These are phyloP conservation scores for Sceliomorpha sp. DNA, from an alignment of 2,888 invertebrate species.

Conservation along the genomic window DNA sequence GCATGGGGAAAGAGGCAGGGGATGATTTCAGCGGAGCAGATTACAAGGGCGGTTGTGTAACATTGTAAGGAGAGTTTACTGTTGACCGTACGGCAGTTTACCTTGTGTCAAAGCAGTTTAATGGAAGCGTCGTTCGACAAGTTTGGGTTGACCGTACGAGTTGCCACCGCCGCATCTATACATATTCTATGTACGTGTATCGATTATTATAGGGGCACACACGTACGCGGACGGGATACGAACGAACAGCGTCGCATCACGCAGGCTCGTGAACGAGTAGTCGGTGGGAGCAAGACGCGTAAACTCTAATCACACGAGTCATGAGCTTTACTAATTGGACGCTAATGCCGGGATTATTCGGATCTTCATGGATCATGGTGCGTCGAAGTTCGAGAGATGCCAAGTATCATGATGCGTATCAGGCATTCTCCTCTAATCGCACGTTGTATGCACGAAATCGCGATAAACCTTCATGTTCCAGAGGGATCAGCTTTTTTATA, in stretches of 20 bases:
- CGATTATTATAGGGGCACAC: constrained; percentile 31
- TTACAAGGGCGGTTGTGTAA: constrained; percentile 16
- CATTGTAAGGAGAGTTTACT: constrained; percentile 34
- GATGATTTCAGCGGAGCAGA: constrained; percentile 7
- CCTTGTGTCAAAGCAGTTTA: constrained; percentile 46
- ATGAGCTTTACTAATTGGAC: constrained; percentile 45
- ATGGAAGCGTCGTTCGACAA: constrained; percentile 42
- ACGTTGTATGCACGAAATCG: no score
- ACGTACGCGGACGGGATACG: constrained; percentile 31
- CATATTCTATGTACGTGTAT: constrained; percentile 34
- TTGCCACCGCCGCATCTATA: constrained; percentile 36
- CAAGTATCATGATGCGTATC: no score
- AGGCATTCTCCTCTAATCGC: no score
- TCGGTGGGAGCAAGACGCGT: constrained; percentile 48
- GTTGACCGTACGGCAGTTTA: constrained; percentile 31
- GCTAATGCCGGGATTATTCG: constrained; percentile 46
- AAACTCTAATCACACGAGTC: constrained; percentile 49
- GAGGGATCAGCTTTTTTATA: no score
- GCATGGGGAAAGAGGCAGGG: no score
- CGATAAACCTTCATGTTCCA: no score
- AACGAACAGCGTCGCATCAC: constrained; percentile 11
- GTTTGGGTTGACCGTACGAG: constrained; percentile 32
- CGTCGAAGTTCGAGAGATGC: constrained; percentile 29
- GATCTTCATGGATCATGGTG: constrained; percentile 34
- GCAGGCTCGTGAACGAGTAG: no score